Evolutionary conservation across 37 sponge, comb jelly and placozoan species (phyloP), one percentile per base, ranked within the genome.

Genomic region (Tethya wilhelma): DNA sequence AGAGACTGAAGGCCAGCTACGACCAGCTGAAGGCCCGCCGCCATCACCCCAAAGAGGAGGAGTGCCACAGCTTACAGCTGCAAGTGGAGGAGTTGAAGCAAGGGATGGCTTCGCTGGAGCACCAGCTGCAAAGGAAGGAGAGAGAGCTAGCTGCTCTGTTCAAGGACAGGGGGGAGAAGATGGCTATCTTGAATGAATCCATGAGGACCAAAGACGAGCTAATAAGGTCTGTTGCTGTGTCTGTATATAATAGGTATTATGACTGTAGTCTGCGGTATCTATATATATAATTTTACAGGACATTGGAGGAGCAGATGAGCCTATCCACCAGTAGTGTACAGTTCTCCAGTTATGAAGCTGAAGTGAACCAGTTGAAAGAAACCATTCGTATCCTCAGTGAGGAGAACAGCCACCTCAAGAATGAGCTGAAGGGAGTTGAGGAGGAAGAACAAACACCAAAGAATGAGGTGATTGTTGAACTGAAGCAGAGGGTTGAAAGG

Each of bases 21-120:
- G 73, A 59, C 4, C 44, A 59, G 20, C 62, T 70, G 60, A 71
- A 42, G 31, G 49, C 58, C 25, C 59, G 60, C 63, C 59, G 71
- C 5, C 29, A 43, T 12, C 69, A 75, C 4, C 25, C 39, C 4
- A 44, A 41, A 22, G 46, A 43, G 25, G 46, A 62, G 29, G 63
- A 25, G 63, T 14, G 63, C 28, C 28, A 62, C 28, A 8, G 63
- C 8, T 8, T 26, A 23, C 9, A 62, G 63, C 25, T 26, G 63
- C 7, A 14, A 62, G 63, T 8, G 63, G 22, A 23, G 63, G 63
- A 25, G 63, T n/a, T 14, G 28, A 23, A 62, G 63, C 7, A 23
- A 25, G 63, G 26, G 63, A 25, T 14, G 7, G 26, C 25, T n/a
- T 14, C 7, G 40, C 12, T 8, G 40, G 23, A 39, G 34, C 12